A percentile compares a stretch with the other conserved stretches of the same genome.
These are phyloP conservation scores for Sebastes variabilis DNA, from an alignment of 2,797 vertebrate genomes.

Conservation along the genomic window DNA sequence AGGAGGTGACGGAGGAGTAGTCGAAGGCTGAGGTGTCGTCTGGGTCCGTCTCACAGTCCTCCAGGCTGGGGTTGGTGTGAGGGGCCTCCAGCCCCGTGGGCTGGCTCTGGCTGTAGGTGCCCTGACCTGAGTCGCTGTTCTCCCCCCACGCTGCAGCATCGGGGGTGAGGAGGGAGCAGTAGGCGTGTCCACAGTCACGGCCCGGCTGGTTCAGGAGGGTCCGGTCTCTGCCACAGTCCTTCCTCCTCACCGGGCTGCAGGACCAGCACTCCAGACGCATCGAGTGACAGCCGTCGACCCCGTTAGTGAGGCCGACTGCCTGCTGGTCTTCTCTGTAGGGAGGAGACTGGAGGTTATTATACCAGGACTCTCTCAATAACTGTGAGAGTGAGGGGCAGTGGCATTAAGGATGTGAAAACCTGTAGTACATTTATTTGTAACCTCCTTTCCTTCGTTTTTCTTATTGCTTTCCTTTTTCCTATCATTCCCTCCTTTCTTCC, in stretches of 20 bases:
- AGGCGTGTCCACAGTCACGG: slow-evolving; percentile 38
- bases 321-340: slow-evolving; percentile 47
- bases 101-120: slow-evolving; percentile 75
- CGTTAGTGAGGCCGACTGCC: slow-evolving; percentile 29
- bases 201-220: slow-evolving; percentile 5
- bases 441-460: too few relatives aligned
- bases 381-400: background rate
- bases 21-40: slow-evolving; percentile 83
- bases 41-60: slow-evolving; percentile 69
- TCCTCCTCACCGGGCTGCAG: slow-evolving; percentile 73
- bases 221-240: slow-evolving; percentile 30
- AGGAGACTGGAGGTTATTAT: background rate
- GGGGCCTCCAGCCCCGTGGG: slow-evolving; percentile 29
- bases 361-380: too few relatives aligned
- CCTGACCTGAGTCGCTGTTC: slow-evolving; percentile 78
- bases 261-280: slow-evolving; percentile 75
- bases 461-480: too few relatives aligned
- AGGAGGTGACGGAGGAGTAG: slow-evolving; percentile 83
- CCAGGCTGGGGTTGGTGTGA: background rate
- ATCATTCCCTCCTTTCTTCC: too few relatives aligned
- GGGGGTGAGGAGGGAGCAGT: slow-evolving; percentile 57
- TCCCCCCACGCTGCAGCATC: slow-evolving; percentile 66
- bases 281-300: slow-evolving; percentile 32
- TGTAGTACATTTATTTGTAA: too few relatives aligned
- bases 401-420: background rate